Evolutionary conservation across 2,797 vertebrate species (phyloP), one percentile per base, ranked within the genome.

Genomic region (Serranus cabrilla): DNA sequence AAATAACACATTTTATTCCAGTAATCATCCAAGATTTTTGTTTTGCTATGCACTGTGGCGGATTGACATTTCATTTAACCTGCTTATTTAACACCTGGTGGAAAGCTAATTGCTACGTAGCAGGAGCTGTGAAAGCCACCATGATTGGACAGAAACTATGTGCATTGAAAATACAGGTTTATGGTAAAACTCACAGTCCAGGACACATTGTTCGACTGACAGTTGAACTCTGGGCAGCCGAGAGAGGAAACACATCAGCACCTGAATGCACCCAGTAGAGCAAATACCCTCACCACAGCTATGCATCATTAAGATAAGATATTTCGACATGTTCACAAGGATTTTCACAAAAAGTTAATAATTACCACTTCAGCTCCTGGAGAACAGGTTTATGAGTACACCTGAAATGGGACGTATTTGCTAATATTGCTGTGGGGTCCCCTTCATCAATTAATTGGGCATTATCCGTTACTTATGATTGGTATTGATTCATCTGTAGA

Each of bases 301-400:
- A 51, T 56, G 45, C 34, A 21, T 21, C 14, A 11, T 58, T 27
- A 67, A 79, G 77, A 83, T 73, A 56, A 76, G 77, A 37, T 66
- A 23, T 76, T 78, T 67, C 51, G 46, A 25, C 21, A 16, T 55
- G 25, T 40, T 42, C 27, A 27, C 27, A 27, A 27, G 42, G 17
- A 71, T 81, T 72, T 52, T 62, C 23, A 62, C n/a, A 77, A 61
- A 69, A 78, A 37, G 59, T 50, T 63, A 74, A 77, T 71, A 21
- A 68, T 76, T 69, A 47, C 21, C 54, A 37, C 58, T 40, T 69
- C 37, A 56, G n/a, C 25, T 81, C 9, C 45, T 21, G 56, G 23
- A 69, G 31, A 45, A 65, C 14, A 43, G 21, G 51, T 68, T 18
- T 20, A 52, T 46, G 42, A 31, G 9, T 13, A 18, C 42, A 9